These are phyloP conservation scores for Willisornis vidua DNA, from an alignment of 2,113 vertebrate species.

Conservation along the genomic window DNA sequence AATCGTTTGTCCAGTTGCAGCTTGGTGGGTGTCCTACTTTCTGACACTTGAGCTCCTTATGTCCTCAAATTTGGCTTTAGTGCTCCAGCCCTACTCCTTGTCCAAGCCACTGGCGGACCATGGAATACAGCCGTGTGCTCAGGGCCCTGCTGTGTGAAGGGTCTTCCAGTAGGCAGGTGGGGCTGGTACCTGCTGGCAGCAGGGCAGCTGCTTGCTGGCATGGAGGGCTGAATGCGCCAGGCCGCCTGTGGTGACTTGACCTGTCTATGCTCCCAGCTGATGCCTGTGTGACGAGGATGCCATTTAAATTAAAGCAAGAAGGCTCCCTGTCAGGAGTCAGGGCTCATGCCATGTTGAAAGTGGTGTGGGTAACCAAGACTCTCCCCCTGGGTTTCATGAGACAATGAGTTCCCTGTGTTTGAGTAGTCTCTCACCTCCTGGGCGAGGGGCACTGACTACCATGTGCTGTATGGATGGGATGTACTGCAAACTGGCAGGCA, in stretches of 20 bases:
- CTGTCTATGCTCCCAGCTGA: neutral
- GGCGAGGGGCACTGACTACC: neutral
- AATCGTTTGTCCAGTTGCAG: neutral
- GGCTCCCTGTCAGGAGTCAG: neutral
- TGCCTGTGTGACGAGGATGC: neutral
- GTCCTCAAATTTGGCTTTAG: neutral
- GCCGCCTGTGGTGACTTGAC: neutral
- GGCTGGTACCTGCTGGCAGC: neutral
- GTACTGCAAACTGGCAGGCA: neutral
- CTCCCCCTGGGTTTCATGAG: neutral
- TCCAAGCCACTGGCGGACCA: accelerated
- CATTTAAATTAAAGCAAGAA: neutral
- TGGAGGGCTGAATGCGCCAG: neutral
- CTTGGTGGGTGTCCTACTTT: neutral
- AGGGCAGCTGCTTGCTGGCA: neutral
- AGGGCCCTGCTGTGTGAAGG: neutral
- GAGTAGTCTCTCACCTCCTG: neutral
- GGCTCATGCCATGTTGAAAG: neutral
- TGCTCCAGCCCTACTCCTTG: neutral
- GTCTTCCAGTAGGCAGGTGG: neutral
- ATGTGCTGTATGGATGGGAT: accelerated
- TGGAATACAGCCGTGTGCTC: accelerated
- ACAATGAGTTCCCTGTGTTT: neutral
- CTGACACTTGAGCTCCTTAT: neutral
- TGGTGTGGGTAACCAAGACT: neutral